Conservation (phyloP, 2,113 vertebrate species). For the Trinectes maculatus region DNA sequence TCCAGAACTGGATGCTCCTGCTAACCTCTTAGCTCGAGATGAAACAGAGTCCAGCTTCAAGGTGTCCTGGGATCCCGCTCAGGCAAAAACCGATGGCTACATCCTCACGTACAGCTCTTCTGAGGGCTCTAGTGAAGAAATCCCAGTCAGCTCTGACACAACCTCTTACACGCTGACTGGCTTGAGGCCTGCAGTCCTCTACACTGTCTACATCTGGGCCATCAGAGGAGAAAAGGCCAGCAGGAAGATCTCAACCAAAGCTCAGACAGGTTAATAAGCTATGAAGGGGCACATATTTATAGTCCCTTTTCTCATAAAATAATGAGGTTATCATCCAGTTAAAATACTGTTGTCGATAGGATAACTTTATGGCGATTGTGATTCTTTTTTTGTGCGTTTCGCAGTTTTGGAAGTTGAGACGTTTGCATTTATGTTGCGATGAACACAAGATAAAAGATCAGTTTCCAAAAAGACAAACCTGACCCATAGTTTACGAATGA, state of each 20-base stretch:
- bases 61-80: conserved; percentile 79
- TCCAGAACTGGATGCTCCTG: conserved; percentile 61
- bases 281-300: not conserved
- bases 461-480: too few relatives aligned
- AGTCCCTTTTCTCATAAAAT: not conserved
- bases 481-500: too few relatives aligned
- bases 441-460: too few relatives aligned
- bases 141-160: conserved; percentile 74
- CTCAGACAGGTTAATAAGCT: conserved; percentile 79
- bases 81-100: conserved; percentile 81
- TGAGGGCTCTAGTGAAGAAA: conserved; percentile 74
- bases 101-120: conserved; percentile 81
- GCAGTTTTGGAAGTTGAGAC: too few relatives aligned
- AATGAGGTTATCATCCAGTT: not conserved
- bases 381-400: too few relatives aligned
- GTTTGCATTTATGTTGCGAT: too few relatives aligned
- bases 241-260: conserved; percentile 74
- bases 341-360: not conserved
- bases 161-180: conserved; percentile 64
- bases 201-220: conserved; percentile 81
- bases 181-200: conserved; percentile 82
- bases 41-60: conserved; percentile 80
- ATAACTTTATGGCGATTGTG: not conserved
- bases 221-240: conserved; percentile 78
- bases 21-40: conserved; percentile 55